Percentiles rank a stretch among this genome's conserved stretches.
These are phyloP conservation scores for Pentalonia nigronervosa DNA, from an alignment of 1,140 invertebrate genomes.

Conservation along the genomic window DNA sequence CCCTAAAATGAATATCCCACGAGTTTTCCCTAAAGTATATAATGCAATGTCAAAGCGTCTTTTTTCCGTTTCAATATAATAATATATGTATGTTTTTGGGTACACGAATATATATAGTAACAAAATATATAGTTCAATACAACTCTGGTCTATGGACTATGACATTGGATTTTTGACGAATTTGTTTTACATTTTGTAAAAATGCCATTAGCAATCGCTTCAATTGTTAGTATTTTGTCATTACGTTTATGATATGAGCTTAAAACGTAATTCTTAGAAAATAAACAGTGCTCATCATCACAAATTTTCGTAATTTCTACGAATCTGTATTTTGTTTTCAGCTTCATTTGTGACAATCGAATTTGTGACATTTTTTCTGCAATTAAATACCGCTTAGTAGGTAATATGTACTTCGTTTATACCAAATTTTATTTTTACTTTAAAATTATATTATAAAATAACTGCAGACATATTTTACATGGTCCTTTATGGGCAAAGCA, in stretches of 20 bases:
- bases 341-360: background rate
- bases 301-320: background rate
- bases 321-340: background rate
- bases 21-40: slow-evolving; percentile 29
- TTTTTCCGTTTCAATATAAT: slow-evolving; percentile 24
- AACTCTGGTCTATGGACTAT: background rate
- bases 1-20: background rate
- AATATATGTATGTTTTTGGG: slow-evolving; percentile 7
- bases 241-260: background rate
- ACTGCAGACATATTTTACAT: background rate
- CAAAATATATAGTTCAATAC: slow-evolving; percentile 9
- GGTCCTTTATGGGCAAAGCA: background rate
- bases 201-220: background rate
- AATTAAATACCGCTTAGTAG: background rate
- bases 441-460: background rate
- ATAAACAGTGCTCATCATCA: background rate
- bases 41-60: background rate
- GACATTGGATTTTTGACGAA: background rate
- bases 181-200: background rate
- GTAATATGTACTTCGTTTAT: no score
- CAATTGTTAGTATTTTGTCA: background rate
- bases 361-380: background rate
- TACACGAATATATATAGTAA: background rate
- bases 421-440: background rate
- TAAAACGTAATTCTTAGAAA: background rate